Evolutionary conservation across 2,797 vertebrate genomes (phyloP).

Genomic region (Lindbergichthys nudifrons): DNA sequence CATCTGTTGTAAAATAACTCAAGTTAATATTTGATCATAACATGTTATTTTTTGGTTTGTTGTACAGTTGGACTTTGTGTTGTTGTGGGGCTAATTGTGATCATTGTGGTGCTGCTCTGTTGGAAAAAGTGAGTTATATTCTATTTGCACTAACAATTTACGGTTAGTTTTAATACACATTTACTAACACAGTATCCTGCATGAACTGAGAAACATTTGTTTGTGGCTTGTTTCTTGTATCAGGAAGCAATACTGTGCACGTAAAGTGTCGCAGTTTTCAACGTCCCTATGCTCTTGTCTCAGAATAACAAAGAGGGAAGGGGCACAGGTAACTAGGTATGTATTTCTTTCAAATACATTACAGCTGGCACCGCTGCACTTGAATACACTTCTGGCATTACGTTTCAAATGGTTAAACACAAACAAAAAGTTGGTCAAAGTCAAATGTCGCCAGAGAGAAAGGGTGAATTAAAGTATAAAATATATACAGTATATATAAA

Average conservation of each 20-base stretch:
- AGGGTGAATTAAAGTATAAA: not conserved
- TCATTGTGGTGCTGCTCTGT: rapidly evolving
- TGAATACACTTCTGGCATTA: not conserved
- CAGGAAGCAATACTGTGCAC: not conserved
- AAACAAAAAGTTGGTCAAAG: too few species aligned
- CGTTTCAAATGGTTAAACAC: not conserved
- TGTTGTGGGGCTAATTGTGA: rapidly evolving
- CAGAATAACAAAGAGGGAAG: not conserved
- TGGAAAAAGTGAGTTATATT: slow-evolving; percentile 42
- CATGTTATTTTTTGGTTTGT: slow-evolving; percentile 7
- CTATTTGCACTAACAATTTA: not conserved
- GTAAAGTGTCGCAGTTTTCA: not conserved
- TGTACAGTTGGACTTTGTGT: rapidly evolving
- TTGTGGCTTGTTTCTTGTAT: slow-evolving; percentile 3
- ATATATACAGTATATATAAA: not conserved
- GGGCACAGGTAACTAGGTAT: not conserved
- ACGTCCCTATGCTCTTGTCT: not conserved
- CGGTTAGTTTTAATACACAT: not conserved
- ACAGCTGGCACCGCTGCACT: not conserved
- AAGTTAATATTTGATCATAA: slow-evolving; percentile 9
- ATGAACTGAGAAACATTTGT: slow-evolving; percentile 1
- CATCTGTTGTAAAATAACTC: not conserved
- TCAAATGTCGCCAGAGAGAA: not conserved
- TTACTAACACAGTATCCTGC: not conserved
- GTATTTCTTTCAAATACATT: not conserved